Evolutionary conservation across 2,888 invertebrate genomes (phyloP).

Genomic region (Fissipunctia ypsillon): DNA sequence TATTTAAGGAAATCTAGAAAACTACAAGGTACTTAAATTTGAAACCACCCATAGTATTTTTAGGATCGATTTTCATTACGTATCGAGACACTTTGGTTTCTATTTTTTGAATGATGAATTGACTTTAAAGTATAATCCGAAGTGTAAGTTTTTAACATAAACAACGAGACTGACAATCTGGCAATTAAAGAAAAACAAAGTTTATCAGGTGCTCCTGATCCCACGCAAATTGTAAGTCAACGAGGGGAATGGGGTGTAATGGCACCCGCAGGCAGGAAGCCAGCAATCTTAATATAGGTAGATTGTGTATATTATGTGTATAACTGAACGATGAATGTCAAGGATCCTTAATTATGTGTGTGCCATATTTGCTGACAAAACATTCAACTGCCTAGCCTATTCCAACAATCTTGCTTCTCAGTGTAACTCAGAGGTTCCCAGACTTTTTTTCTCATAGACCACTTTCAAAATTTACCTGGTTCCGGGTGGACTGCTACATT

Average conservation of each 20-base stretch:
- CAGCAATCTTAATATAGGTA: conserved; percentile 41
- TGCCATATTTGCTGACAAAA: conserved; percentile 15
- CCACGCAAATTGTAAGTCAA: conserved; percentile 57
- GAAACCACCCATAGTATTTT: too few relatives aligned
- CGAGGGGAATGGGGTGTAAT: conserved; percentile 34
- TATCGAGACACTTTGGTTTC: too few relatives aligned
- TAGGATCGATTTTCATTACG: neutral
- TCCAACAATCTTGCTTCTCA: neutral
- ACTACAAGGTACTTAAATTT: neutral
- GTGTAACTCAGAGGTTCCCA: too few relatives aligned
- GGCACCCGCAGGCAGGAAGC: conserved; percentile 40
- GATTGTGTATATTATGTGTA: conserved; percentile 42
- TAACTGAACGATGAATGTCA: conserved; percentile 40
- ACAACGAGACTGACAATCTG: conserved; percentile 38
- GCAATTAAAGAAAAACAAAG: conserved; percentile 58
- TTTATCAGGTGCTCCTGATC: conserved; percentile 48
- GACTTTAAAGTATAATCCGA: conserved; percentile 10
- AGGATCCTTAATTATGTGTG: conserved; percentile 15
- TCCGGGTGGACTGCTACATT: too few relatives aligned
- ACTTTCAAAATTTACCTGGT: too few relatives aligned
- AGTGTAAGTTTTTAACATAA: conserved; percentile 37
- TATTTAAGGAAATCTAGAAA: neutral
- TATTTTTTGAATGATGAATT: conserved; percentile 3
- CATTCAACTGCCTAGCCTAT: neutral
- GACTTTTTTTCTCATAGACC: too few relatives aligned